Conservation (phyloP, 2,113 vertebrate genomes). For the Callipepla californica region DNA sequence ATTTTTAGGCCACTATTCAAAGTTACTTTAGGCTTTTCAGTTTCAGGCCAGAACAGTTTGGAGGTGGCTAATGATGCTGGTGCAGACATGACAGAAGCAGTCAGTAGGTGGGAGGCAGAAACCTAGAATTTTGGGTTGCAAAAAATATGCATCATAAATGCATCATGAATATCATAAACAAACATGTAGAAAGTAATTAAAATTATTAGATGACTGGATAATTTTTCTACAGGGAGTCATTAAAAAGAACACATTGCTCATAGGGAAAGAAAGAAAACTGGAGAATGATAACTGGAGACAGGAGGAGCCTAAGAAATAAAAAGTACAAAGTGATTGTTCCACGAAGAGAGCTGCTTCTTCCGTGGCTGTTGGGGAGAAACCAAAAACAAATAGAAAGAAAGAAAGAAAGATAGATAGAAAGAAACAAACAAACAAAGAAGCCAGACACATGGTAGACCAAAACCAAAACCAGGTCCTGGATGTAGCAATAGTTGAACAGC, state of each 20-base stretch:
- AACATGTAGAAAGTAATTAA: background rate
- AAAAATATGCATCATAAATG: background rate
- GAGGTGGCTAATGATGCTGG: slow-evolving; percentile 86
- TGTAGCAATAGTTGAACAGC: background rate
- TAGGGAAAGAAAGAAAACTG: background rate
- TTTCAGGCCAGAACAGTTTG: slow-evolving; percentile 92
- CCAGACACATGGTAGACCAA: background rate
- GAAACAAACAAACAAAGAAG: background rate
- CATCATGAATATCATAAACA: background rate
- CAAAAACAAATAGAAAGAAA: background rate
- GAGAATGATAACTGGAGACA: background rate
- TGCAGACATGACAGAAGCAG: slow-evolving; percentile 90
- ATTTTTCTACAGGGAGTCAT: background rate
- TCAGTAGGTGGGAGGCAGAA: slow-evolving; percentile 85
- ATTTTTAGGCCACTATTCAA: slow-evolving; percentile 70
- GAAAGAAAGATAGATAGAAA: background rate
- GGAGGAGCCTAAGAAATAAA: background rate
- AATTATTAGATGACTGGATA: background rate
- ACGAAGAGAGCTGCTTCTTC: background rate
- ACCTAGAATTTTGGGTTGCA: slow-evolving; percentile 75
- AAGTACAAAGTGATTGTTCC: background rate
- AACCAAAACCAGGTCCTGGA: background rate
- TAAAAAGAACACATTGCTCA: background rate
- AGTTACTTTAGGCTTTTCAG: slow-evolving; percentile 74
- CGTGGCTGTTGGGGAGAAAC: background rate